Conservation (phyloP, 2,113 vertebrate species). For the Oncorhynchus nerka region DNA sequence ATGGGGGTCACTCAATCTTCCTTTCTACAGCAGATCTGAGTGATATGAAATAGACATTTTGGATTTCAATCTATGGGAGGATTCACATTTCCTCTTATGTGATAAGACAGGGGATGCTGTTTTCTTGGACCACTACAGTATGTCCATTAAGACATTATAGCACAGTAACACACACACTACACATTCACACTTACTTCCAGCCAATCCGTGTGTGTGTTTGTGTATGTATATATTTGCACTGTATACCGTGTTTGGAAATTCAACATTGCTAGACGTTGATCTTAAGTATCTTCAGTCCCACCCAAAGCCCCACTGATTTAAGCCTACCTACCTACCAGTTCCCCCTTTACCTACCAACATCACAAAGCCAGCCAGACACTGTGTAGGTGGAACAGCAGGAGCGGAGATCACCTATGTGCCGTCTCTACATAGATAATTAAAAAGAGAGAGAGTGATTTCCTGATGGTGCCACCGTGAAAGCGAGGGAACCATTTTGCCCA, state of each 20-base stretch:
- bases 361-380: background rate
- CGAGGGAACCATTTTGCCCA: constrained; percentile 25
- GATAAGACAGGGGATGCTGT: background rate
- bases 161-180: constrained; percentile 10
- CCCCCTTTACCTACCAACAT: background rate
- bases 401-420: constrained; percentile 26
- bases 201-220: background rate
- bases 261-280: constrained; percentile 1
- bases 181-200: background rate
- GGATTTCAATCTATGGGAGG: background rate
- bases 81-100: constrained; percentile 22
- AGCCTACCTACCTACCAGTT: background rate
- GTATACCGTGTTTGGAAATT: background rate
- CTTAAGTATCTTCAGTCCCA: constrained; percentile 5
- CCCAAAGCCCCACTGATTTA: constrained; percentile 17
- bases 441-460: constrained; percentile 33
- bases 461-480: constrained; percentile 29
- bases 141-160: background rate
- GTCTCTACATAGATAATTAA: constrained; percentile 42
- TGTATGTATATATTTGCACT: constrained; percentile 17
- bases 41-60: constrained; percentile 1
- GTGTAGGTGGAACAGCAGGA: constrained; percentile 11
- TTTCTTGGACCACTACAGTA: constrained; percentile 22
- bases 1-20: constrained; percentile 42
- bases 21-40: constrained; percentile 19